These are phyloP conservation scores for Litoditis marina DNA, from an alignment of 2,888 invertebrate species.

Conservation along the genomic window DNA sequence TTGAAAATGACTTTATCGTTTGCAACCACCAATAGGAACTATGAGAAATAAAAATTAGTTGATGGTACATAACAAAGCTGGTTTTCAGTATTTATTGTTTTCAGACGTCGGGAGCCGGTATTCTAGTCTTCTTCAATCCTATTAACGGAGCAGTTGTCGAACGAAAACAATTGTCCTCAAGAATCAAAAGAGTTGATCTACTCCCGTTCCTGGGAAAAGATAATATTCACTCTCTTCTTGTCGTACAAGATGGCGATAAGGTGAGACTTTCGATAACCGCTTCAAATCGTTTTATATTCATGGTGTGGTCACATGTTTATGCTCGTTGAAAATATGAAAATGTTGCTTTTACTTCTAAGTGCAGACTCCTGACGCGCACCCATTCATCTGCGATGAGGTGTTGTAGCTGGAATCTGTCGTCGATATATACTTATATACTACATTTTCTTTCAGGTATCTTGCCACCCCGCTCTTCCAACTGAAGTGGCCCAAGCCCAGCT, in stretches of 20 bases:
- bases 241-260: slow-evolving; percentile 35
- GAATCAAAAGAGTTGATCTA: slow-evolving; percentile 40
- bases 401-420: neutral
- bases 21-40: too few species aligned
- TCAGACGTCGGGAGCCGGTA: slow-evolving; percentile 68
- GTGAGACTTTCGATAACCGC: too few species aligned
- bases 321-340: too few species aligned
- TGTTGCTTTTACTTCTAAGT: too few species aligned
- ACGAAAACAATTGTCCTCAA: slow-evolving; percentile 6
- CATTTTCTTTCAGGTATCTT: slow-evolving; percentile 3
- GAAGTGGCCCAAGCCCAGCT: neutral
- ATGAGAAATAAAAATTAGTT: too few species aligned
- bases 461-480: slow-evolving; percentile 5
- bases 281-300: neutral
- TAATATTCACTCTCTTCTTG: slow-evolving; percentile 46
- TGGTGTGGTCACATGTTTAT: neutral
- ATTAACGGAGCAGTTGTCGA: slow-evolving; percentile 72
- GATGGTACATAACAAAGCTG: too few species aligned
- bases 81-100: too few species aligned
- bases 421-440: neutral
- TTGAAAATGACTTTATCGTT: too few species aligned
- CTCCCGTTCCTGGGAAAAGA: slow-evolving; percentile 46
- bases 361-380: too few species aligned
- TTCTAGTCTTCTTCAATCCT: slow-evolving; percentile 81
- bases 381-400: neutral